Base-by-base conservation (phyloP, 2,888 invertebrate genomes). In the Heteromurus nitidus region DNA sequence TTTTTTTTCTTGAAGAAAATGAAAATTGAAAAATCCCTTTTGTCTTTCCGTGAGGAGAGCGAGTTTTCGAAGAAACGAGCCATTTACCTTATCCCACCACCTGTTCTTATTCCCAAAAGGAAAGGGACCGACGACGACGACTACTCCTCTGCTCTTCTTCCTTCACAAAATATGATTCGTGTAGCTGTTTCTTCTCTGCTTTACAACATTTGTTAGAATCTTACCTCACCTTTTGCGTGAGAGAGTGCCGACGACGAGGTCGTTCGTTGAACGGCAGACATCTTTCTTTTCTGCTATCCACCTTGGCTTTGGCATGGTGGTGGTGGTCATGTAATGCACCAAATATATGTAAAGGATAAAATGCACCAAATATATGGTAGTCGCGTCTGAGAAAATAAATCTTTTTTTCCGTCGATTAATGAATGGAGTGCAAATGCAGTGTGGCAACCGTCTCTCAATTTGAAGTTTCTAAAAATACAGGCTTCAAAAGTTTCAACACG, bases 1-100 rank as follows among this genome's bases (percentile, higher is more conserved):
- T 75, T 18, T n/a, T 60, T 31, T 26, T 47, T 20, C 50, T 50
- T 31, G 28, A 62, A 64, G 70, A 26, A n/a, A n/a, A n/a, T n/a
- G n/a, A 77, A 62, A 75, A 77, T 62, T 55, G 60, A 50, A 76
- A 42, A 67, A 16, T 68, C 64, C 67, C 70, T 64, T 70, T 68
- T 79, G 70, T 70, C 62, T 79, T 64, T 64, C 65, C 24, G 2
- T 0, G 22, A 42, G 42, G 42, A 42, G 42, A 36, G n/a, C 26
- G 31, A n/a, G 60, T 20, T 31, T 64, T 75, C 74, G 55, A 60
- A 75, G 76, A 76, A 76, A 47, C 47, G 28, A 68, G 67, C 31
- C 68, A 76, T 76, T 76, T 68, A 68, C 53, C 24, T 44, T 65
- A 28, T 31, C 22, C 28, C 70, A 79, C 79, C 79, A 79, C 79